Evolutionary conservation across 2,888 invertebrate species (phyloP).

Genomic region (Melanostoma scalare): DNA sequence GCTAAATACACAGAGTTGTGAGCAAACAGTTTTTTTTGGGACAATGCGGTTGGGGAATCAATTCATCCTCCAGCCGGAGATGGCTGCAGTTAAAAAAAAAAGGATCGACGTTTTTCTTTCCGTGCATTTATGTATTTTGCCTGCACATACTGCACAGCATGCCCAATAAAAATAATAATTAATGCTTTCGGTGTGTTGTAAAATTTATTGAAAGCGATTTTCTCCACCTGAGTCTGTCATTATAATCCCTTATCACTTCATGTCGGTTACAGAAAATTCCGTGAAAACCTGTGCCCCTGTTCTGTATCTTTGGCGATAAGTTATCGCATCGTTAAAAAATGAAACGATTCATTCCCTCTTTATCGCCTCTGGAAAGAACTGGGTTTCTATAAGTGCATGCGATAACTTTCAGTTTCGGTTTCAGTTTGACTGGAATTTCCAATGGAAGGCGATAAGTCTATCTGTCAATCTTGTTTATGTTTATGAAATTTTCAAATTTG

Average conservation of each 20-base stretch:
- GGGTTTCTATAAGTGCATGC: too few relatives aligned
- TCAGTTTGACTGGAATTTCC: too few relatives aligned
- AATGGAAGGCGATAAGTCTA: too few relatives aligned
- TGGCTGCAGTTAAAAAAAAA: conserved; percentile 5
- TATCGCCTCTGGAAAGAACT: too few relatives aligned
- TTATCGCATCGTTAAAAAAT: too few relatives aligned
- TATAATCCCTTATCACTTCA: conserved; percentile 27
- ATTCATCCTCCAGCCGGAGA: not conserved
- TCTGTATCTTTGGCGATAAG: too few relatives aligned
- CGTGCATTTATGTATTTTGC: not conserved
- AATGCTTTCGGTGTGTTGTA: conserved; percentile 37
- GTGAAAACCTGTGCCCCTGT: too few relatives aligned
- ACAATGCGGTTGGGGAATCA: not conserved
- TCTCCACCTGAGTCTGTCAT: conserved; percentile 21
- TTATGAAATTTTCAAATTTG: too few relatives aligned
- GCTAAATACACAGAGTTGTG: not conserved
- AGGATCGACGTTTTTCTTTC: not conserved
- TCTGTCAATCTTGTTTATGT: too few relatives aligned
- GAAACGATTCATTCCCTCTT: too few relatives aligned
- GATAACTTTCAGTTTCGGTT: too few relatives aligned
- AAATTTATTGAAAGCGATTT: conserved; percentile 36
- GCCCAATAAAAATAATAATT: conserved; percentile 34
- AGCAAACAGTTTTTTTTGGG: not conserved
- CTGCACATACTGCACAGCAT: not conserved
- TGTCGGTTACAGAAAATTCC: not conserved